A percentile compares a stretch with the other conserved stretches of the same genome.
Evolutionary conservation across 2,113 vertebrate species (phyloP).

Genomic region (Urocitellus parryii): DNA sequence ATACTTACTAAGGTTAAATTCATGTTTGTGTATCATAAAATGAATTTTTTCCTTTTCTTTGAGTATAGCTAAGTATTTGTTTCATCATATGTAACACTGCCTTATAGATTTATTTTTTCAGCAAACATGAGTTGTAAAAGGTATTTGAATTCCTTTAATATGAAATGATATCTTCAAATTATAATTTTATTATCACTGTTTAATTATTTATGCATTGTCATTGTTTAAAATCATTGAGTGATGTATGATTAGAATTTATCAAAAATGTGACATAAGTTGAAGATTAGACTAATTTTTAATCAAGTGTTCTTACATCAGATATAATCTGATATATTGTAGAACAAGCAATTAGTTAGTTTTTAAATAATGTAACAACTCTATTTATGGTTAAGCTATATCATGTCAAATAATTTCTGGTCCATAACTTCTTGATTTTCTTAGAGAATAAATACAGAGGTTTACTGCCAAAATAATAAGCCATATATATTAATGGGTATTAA

Average conservation of each 20-base stretch:
- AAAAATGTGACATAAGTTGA: background rate
- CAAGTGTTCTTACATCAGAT: background rate
- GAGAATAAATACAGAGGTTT: background rate
- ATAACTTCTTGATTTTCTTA: background rate
- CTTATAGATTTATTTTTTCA: slow-evolving; percentile 12
- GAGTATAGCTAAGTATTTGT: background rate
- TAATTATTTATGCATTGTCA: background rate
- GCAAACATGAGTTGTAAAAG: background rate
- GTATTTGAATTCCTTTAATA: background rate
- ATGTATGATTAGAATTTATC: background rate
- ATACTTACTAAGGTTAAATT: background rate
- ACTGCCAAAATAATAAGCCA: background rate
- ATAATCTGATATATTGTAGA: background rate
- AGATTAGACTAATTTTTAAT: background rate
- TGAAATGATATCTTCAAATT: background rate
- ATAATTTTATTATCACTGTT: background rate
- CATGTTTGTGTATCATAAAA: background rate
- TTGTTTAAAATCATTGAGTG: background rate
- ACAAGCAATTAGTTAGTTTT: background rate
- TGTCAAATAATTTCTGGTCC: background rate
- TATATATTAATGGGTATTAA: background rate
- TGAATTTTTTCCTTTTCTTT: background rate
- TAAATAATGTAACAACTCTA: background rate
- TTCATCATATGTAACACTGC: background rate
- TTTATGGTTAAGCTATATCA: background rate